A percentile compares a stretch with the other conserved stretches of the same genome.
Evolutionary conservation across 2,888 invertebrate genomes (phyloP).

Genomic region (Nephrotoma appendiculata): DNA sequence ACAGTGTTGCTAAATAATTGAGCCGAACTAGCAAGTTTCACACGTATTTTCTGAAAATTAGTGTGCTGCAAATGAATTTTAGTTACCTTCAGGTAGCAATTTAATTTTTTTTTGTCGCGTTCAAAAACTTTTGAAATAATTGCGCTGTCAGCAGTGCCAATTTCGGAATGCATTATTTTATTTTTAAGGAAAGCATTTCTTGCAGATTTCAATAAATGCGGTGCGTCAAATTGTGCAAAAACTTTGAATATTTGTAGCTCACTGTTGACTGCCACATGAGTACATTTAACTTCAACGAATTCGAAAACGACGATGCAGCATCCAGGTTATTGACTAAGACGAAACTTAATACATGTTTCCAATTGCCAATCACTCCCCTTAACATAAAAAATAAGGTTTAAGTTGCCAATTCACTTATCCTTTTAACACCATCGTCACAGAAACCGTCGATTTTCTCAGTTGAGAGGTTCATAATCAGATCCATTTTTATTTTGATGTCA

Average conservation of each 20-base stretch:
- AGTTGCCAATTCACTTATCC: neutral
- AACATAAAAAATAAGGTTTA: neutral
- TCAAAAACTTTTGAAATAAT: too few species aligned
- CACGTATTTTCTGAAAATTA: neutral
- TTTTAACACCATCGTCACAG: neutral
- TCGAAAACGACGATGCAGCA: neutral
- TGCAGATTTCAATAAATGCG: neutral
- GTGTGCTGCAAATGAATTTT: neutral
- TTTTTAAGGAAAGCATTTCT: too few species aligned
- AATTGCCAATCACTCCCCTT: neutral
- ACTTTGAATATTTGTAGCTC: neutral
- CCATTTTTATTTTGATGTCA: too few species aligned
- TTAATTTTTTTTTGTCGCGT: neutral
- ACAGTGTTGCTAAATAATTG: neutral
- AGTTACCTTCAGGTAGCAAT: neutral
- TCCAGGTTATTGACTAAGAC: neutral
- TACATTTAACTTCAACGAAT: too few species aligned
- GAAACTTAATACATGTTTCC: neutral
- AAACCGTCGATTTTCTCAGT: too few species aligned
- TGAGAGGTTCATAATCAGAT: too few species aligned
- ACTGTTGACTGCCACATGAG: neutral
- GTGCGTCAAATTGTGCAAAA: neutral
- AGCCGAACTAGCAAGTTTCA: neutral
- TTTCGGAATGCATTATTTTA: too few species aligned
- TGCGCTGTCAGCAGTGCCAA: too few species aligned